These are phyloP conservation scores for Scatophagus argus DNA, from an alignment of 2,113 vertebrate species.

Conservation along the genomic window DNA sequence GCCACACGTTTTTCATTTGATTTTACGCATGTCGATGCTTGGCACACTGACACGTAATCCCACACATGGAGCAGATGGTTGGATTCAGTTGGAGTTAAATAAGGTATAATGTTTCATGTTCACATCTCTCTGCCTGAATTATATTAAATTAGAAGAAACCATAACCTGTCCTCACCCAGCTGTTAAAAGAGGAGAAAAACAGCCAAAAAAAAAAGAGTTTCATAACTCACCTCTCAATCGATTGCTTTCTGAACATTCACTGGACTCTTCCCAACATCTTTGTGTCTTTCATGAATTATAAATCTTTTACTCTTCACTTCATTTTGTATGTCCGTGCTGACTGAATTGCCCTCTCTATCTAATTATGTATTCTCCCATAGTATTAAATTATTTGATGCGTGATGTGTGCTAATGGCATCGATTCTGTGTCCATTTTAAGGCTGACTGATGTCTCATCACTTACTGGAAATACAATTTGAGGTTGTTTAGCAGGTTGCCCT, in stretches of 20 bases:
- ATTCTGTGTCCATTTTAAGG: not conserved
- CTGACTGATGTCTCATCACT: not conserved
- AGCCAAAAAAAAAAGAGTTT: not conserved
- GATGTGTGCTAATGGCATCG: not conserved
- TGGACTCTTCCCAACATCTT: not conserved
- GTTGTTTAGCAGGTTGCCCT: not conserved
- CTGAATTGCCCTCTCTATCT: not conserved
- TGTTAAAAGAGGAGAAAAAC: constrained; percentile 25
- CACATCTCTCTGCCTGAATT: constrained; percentile 49
- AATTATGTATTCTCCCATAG: not conserved
- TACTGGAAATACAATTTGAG: not conserved
- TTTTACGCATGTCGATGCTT: constrained; percentile 7
- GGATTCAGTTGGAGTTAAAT: constrained; percentile 34
- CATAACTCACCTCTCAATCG: constrained; percentile 7
- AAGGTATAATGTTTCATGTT: constrained; percentile 67
- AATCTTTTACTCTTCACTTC: not conserved
- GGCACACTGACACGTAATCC: constrained; percentile 40
- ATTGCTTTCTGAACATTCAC: not conserved
- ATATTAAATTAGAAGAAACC: constrained; percentile 70
- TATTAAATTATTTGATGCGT: not conserved
- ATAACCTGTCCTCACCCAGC: constrained; percentile 52
- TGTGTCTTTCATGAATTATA: not conserved
- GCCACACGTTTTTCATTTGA: constrained; percentile 1
- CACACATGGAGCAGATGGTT: constrained; percentile 70
- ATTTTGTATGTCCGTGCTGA: not conserved